Percentiles rank a stretch among this genome's conserved stretches.
Conservation (phyloP, 1,140 invertebrate genomes). For the Lineus longissimus region DNA sequence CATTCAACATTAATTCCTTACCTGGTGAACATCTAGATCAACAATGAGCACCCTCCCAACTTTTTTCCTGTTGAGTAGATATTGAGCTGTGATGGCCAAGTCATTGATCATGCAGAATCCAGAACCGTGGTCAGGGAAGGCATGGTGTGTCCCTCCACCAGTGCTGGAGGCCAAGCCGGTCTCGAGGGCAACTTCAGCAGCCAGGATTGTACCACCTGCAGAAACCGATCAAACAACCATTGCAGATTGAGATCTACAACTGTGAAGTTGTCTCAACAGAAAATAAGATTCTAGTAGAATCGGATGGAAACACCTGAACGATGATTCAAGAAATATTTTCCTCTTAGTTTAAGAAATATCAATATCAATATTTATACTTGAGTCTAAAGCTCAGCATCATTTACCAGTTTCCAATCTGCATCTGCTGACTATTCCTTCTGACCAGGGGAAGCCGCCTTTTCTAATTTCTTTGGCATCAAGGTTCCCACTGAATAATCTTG, state of each 20-base stretch:
- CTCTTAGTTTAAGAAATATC: too few relatives aligned
- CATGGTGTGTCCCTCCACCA: constrained; percentile 50
- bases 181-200: constrained; percentile 32
- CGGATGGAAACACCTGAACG: too few relatives aligned
- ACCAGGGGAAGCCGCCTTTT: constrained; percentile 45
- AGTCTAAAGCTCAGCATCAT: constrained; percentile 9
- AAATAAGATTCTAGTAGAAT: constrained; percentile 1
- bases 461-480: constrained; percentile 38
- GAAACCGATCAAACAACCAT: neutral
- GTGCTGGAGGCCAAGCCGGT: constrained; percentile 46
- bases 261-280: neutral
- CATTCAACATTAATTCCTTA: too few relatives aligned
- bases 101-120: constrained; percentile 51
- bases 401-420: constrained; percentile 48
- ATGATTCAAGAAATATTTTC: too few relatives aligned
- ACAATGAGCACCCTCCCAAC: constrained; percentile 42
- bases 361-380: too few relatives aligned
- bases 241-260: neutral
- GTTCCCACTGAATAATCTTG: constrained; percentile 43
- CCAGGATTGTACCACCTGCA: constrained; percentile 43
- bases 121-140: constrained; percentile 41
- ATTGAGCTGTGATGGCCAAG: constrained; percentile 39
- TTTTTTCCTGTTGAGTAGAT: constrained; percentile 22
- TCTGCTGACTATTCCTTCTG: constrained; percentile 36
- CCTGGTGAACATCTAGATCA: constrained; percentile 52